Evolutionary conservation across 2,888 invertebrate species (phyloP), one percentile per base, ranked within the genome.

Genomic region (Drymonia ruficornis): DNA sequence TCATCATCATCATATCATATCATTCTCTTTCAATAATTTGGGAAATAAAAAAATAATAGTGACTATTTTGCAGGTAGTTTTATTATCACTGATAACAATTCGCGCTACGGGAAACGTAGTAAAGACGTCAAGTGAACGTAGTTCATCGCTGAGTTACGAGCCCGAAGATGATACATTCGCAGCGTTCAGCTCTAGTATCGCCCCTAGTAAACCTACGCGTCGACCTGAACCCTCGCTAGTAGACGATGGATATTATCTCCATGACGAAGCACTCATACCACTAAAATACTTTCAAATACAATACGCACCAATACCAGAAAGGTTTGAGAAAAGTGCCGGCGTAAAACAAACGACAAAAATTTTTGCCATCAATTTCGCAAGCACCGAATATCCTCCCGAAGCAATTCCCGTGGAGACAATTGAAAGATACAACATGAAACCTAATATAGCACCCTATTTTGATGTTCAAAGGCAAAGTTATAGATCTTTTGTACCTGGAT

Each of bases 161-260:
- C 58, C 70, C 15, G 65, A 76, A 9, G 67, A 72, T 4, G 77
- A 79, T 56, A 65, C 74, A 0, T 78, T 80, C 1, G 18, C 76
- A 13, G 70, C 16, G 11, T 2, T 3, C 43, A 19, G 13, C 13
- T 11, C 19, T 19, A 19, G 19, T 12, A 43, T 12, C 12, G 4
- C 6, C 13, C 43, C 7, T 13, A 11, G 7, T 18, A 15, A 42
- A 9, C 15, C 42, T 18, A 11, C 42, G 2, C n/a, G 16, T 16
- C n/a, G 15, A 18, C 18, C 11, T 15, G 18, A 16, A 16, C 42
- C 42, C 9, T 18, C 12, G 5, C 12, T 12, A 3, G 3, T 36
- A 13, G 18, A 43, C 12, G 19, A 43, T 43, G 16, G 9, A 16
- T 8, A 16, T 1, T 16, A 16, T 16, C 16, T n/a, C 36, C 74